A percentile compares a stretch with the other conserved stretches of the same genome.
These are phyloP conservation scores for Propithecus coquereli DNA, from an alignment of 2,113 vertebrate species.

Conservation along the genomic window DNA sequence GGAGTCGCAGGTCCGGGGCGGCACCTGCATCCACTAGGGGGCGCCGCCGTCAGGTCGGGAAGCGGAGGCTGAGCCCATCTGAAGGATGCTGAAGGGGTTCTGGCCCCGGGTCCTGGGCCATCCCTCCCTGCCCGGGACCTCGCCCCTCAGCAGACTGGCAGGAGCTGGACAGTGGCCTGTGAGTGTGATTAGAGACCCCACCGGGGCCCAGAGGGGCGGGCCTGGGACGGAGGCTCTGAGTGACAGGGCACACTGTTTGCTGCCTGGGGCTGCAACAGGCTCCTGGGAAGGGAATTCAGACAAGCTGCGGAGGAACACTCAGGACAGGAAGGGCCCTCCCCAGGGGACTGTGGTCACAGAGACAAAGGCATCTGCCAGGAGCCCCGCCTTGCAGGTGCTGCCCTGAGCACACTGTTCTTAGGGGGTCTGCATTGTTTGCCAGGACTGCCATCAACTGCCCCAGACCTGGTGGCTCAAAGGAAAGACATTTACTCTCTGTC, in stretches of 20 bases:
- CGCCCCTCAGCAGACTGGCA: background rate
- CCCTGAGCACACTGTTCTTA: background rate
- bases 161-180: background rate
- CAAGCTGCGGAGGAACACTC: background rate
- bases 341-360: background rate
- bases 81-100: background rate
- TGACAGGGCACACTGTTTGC: background rate
- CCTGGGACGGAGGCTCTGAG: background rate
- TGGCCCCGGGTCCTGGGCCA: background rate
- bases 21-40: background rate
- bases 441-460: background rate
- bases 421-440: background rate
- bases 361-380: background rate
- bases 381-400: background rate
- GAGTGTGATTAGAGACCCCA: background rate
- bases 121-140: background rate
- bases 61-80: background rate
- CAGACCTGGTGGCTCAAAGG: background rate
- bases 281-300: background rate
- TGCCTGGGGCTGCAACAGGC: background rate
- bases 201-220: background rate
- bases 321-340: background rate
- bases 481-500: background rate
- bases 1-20: background rate
- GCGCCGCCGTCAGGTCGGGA: fast-evolving